A percentile compares a stretch with the other conserved stretches of the same genome.
phyloP scores from a whole-genome alignment of 64 coral and sea anemone genomes.

The Platygyra sinensis region DNA sequence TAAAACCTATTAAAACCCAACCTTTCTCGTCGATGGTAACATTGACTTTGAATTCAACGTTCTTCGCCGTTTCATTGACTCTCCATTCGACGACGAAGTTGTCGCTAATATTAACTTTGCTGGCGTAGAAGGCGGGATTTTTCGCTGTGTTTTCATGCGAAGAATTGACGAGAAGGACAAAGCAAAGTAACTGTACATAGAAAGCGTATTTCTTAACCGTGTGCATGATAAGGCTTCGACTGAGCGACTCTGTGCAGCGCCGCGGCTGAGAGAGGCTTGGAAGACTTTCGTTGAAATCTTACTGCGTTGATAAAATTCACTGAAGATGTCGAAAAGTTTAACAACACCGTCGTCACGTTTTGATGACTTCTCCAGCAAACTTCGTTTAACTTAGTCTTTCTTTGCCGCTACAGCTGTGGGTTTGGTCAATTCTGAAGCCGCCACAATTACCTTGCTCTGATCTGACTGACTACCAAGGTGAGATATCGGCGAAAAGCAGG shows the following conservation, averaged over 20 bases:
- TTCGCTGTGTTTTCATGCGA: background rate
- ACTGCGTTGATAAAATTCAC: background rate
- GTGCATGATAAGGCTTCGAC: background rate
- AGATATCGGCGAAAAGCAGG: background rate
- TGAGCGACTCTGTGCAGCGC: too few relatives aligned
- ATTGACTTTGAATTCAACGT: conserved; percentile 37
- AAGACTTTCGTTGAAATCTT: background rate
- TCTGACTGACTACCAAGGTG: background rate
- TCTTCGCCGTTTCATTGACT: background rate
- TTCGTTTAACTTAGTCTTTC: too few relatives aligned
- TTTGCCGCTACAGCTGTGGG: too few relatives aligned
- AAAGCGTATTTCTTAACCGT: background rate
- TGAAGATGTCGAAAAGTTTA: too few relatives aligned
- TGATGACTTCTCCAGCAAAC: background rate
- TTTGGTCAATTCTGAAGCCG: too few relatives aligned
- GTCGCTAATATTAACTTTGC: conserved; percentile 25
- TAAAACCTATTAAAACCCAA: conserved; percentile 51
- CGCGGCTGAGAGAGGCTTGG: too few relatives aligned
- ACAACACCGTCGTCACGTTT: too few relatives aligned
- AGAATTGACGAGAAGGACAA: background rate
- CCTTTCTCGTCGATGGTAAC: conserved; percentile 28
- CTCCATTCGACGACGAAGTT: conserved; percentile 39
- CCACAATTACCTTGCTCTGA: background rate
- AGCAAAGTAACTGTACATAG: background rate
- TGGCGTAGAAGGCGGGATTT: background rate